These are phyloP conservation scores for Coreius guichenoti DNA, from an alignment of 2,797 vertebrate species.

Conservation along the genomic window DNA sequence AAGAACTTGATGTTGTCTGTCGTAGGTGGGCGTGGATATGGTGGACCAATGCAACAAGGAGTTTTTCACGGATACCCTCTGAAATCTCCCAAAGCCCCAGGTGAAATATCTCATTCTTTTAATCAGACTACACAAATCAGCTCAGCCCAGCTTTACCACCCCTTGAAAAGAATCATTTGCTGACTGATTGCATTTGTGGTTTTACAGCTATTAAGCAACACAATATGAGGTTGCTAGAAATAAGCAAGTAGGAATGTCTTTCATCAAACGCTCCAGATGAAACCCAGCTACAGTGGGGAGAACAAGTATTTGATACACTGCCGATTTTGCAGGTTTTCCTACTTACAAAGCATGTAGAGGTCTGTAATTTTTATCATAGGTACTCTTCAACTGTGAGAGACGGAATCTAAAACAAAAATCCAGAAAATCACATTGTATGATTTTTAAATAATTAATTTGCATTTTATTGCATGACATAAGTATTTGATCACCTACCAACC, in stretches of 20 bases:
- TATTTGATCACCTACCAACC: too few species aligned
- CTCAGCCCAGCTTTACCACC: background rate
- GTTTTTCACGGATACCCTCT: slow-evolving; percentile 97
- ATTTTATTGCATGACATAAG: too few species aligned
- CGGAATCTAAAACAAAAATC: too few species aligned
- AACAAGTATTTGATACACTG: too few species aligned
- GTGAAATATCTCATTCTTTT: slow-evolving; percentile 70
- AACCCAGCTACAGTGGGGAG: too few species aligned
- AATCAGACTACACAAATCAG: background rate
- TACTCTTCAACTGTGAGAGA: too few species aligned
- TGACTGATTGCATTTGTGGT: slow-evolving; percentile 9
- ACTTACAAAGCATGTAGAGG: too few species aligned
- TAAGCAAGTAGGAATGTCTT: slow-evolving; percentile 13
- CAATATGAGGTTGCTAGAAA: slow-evolving; percentile 1
- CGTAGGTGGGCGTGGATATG: slow-evolving; percentile 84
- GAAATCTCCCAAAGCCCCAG: slow-evolving; percentile 91
- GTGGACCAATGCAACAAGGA: slow-evolving; percentile 86
- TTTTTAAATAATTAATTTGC: too few species aligned
- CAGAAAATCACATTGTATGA: too few species aligned
- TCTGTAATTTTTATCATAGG: too few species aligned
- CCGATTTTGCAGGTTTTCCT: too few species aligned
- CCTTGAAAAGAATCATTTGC: background rate
- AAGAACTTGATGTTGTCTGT: background rate
- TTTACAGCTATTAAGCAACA: slow-evolving; percentile 7
- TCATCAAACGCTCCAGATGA: slow-evolving; percentile 12